A percentile compares a stretch with the other conserved stretches of the same genome.
Conservation (phyloP, 2,113 vertebrate genomes). For the Limnothrissa miodon region DNA sequence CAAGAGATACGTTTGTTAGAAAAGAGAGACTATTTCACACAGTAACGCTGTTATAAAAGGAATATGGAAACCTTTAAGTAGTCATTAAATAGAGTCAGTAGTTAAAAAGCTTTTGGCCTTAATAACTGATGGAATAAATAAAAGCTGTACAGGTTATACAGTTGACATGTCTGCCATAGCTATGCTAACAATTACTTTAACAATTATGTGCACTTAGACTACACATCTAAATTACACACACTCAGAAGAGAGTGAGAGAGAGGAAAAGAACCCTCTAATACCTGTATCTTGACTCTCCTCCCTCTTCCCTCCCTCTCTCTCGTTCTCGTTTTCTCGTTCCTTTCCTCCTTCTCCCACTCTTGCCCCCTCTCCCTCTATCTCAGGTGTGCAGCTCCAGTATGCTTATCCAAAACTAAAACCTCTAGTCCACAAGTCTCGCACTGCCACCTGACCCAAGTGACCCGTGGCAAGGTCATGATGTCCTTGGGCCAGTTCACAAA, state of each 20-base stretch:
- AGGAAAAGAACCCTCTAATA: background rate
- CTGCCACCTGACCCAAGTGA: background rate
- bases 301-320: background rate
- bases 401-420: background rate
- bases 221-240: too few relatives aligned
- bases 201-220: too few relatives aligned
- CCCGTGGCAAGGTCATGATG: constrained; percentile 72
- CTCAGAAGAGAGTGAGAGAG: too few relatives aligned
- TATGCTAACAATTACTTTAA: too few relatives aligned
- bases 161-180: too few relatives aligned
- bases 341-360: background rate
- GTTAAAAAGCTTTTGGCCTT: too few relatives aligned
- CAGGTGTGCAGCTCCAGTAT: background rate
- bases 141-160: too few relatives aligned
- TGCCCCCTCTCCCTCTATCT: background rate
- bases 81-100: background rate
- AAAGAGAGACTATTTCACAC: too few relatives aligned
- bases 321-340: too few relatives aligned
- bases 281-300: background rate
- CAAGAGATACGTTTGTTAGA: too few relatives aligned
- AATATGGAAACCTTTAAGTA: background rate
- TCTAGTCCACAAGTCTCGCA: background rate
- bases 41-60: background rate
- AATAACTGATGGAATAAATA: too few relatives aligned
- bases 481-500: constrained; percentile 84